Percentiles rank a stretch among this genome's conserved stretches.
phyloP scores from a whole-genome alignment of 2,888 invertebrate species.

The Patella depressa region DNA sequence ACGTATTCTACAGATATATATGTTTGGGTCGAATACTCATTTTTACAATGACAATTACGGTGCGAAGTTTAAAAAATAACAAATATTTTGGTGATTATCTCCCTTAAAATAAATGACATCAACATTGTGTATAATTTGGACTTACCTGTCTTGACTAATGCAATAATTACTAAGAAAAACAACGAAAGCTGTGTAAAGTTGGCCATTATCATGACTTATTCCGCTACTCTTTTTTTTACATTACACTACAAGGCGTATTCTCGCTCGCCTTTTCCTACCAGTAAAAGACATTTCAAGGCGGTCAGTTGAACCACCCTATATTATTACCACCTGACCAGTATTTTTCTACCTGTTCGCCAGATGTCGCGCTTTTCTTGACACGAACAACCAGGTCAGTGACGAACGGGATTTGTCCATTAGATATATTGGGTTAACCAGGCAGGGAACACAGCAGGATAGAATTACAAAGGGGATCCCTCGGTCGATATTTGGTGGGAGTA shows the following conservation, averaged over 20 bases:
- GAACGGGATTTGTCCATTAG: too few relatives aligned
- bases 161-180: neutral
- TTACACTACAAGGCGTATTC: neutral
- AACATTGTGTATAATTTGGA: neutral
- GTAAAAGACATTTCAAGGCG: neutral
- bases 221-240: neutral
- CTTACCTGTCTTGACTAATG: conserved; percentile 3
- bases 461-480: too few relatives aligned
- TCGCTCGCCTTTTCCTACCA: neutral
- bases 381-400: too few relatives aligned
- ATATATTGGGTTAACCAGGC: too few relatives aligned
- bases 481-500: too few relatives aligned
- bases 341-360: neutral
- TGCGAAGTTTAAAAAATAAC: neutral
- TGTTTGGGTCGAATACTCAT: too few relatives aligned
- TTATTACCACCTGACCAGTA: neutral
- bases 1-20: too few relatives aligned
- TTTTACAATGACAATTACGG: neutral
- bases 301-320: neutral
- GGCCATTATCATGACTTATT: neutral
- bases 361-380: neutral
- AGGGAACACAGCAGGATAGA: too few relatives aligned
- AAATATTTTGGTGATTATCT: conserved; percentile 4
- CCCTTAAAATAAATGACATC: neutral
- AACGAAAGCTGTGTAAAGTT: neutral